Evolutionary conservation across 2,797 vertebrate species (phyloP).

Genomic region (Streptopelia turtur): DNA sequence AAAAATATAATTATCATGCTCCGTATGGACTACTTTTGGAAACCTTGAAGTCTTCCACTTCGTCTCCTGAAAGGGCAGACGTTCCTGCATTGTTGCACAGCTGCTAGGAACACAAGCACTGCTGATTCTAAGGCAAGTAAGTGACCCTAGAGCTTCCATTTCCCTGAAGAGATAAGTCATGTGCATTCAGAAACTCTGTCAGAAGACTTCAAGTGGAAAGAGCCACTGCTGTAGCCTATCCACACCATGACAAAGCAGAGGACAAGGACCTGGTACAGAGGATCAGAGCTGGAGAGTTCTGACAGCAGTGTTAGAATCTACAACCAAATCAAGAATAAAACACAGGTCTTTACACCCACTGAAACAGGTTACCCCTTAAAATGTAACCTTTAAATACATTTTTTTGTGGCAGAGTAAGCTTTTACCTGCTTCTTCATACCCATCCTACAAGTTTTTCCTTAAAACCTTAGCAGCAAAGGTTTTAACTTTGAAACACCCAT

Average conservation of each 20-base stretch:
- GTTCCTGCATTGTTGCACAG: rapidly evolving
- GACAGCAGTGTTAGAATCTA: not conserved
- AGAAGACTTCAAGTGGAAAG: not conserved
- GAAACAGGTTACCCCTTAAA: not conserved
- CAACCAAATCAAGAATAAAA: not conserved
- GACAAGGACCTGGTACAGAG: not conserved
- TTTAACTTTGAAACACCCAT: not conserved
- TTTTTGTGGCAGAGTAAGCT: not conserved
- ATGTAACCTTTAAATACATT: not conserved
- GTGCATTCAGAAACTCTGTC: not conserved
- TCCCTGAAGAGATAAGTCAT: not conserved
- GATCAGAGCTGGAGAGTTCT: not conserved
- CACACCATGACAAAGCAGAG: not conserved
- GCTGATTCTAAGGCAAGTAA: not conserved
- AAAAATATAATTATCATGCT: not conserved
- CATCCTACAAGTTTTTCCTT: not conserved
- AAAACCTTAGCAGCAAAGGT: not conserved
- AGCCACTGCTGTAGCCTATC: not conserved
- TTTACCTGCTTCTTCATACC: not conserved
- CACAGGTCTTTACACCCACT: not conserved
- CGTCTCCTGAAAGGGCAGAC: not conserved
- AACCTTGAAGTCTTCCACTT: not conserved
- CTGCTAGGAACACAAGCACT: not conserved
- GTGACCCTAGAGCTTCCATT: not conserved
- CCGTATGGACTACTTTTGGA: not conserved